phyloP scores from a whole-genome alignment of 2,888 invertebrate species.

The Odontothrips loti region DNA sequence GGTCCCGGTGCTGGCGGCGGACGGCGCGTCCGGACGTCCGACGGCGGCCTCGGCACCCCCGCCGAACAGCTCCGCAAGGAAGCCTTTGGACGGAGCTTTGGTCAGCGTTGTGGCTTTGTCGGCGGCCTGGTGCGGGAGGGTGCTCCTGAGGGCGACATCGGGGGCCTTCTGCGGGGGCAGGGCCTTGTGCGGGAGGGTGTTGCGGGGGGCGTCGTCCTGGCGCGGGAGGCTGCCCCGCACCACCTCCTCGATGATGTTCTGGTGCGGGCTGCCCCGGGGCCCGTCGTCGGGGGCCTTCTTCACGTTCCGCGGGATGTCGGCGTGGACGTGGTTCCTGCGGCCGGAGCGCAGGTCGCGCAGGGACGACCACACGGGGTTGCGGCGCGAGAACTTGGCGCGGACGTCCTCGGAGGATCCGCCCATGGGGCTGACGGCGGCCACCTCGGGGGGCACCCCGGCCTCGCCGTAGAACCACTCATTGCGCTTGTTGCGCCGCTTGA shows the following conservation, averaged over 20 bases:
- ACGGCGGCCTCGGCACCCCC: background rate
- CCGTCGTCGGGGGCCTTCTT: slow-evolving; percentile 41
- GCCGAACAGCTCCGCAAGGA: background rate
- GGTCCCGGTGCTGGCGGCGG: background rate
- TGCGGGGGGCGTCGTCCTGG: background rate
- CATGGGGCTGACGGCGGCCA: background rate
- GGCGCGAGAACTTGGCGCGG: background rate
- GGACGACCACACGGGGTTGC: slow-evolving; percentile 13
- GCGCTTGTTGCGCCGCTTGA: slow-evolving; percentile 18
- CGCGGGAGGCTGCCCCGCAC: background rate
- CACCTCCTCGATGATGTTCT: too few relatives aligned
- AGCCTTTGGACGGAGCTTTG: background rate
- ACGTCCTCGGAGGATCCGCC: slow-evolving; percentile 15
- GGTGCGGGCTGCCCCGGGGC: slow-evolving; percentile 40
- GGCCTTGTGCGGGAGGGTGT: background rate
- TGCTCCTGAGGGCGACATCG: background rate
- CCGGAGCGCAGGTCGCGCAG: slow-evolving; percentile 37
- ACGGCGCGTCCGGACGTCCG: background rate
- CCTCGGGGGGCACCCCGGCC: background rate
- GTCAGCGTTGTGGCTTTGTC: background rate
- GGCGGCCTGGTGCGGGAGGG: background rate
- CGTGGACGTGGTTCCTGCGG: slow-evolving; percentile 36
- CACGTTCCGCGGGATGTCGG: slow-evolving; percentile 43
- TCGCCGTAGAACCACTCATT: slow-evolving; percentile 16
- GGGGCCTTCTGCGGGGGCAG: too few relatives aligned